Conservation (phyloP, 2,113 vertebrate genomes). For the Lamprologus tigripictilis region DNA sequence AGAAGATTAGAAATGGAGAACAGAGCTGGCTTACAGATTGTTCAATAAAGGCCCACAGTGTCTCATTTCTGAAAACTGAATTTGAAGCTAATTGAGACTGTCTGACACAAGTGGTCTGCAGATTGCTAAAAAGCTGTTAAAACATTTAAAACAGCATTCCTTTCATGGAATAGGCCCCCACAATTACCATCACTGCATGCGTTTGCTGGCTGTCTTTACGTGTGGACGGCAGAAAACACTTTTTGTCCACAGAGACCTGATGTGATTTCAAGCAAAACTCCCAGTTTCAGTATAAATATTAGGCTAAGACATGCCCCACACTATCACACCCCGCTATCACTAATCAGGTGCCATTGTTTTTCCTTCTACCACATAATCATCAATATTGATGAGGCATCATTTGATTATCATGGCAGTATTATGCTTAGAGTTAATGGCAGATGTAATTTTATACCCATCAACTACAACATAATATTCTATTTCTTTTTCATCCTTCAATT, state of each 20-base stretch:
- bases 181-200: neutral
- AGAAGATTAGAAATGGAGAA: slow-evolving; percentile 1
- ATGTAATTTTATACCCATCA: slow-evolving; percentile 58
- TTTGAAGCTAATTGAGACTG: neutral
- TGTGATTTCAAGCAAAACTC: neutral
- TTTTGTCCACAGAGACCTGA: neutral
- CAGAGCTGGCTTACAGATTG: neutral
- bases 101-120: neutral
- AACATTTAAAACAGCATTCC: neutral
- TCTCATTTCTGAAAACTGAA: neutral
- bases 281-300: neutral
- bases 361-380: slow-evolving; percentile 2
- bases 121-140: neutral
- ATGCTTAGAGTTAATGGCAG: slow-evolving; percentile 49
- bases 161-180: neutral
- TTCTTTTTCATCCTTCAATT: slow-evolving; percentile 54
- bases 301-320: neutral
- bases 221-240: neutral
- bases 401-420: slow-evolving; percentile 43
- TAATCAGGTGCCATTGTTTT: slow-evolving; percentile 26
- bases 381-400: slow-evolving; percentile 53
- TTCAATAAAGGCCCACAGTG: neutral
- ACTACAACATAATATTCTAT: slow-evolving; percentile 44
- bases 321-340: neutral
- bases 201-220: neutral